Base-by-base conservation (phyloP, 2,888 invertebrate species). In the Nemapogon koenigi region DNA sequence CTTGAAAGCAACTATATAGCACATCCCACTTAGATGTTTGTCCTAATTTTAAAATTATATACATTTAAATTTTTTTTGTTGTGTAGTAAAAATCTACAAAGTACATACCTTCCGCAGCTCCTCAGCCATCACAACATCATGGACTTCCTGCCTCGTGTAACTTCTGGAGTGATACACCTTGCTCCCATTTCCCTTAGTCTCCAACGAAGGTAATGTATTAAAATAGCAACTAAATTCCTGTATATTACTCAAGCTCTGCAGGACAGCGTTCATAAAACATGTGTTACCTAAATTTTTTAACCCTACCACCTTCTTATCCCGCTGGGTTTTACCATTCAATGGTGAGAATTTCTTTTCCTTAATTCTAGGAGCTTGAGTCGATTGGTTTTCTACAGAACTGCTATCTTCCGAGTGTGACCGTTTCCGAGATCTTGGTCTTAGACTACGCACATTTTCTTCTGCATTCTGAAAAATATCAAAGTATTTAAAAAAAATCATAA, bases 221-320 rank as follows among this genome's bases (percentile, higher is more conserved):
- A 91, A 88, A 62, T 90, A 91, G 52, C 86, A 86, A 65, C 89
- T 90, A 60, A 91, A 91, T 56, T 89, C 88, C 61, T 89, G 88
- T 56, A 91, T 90, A 64, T 91, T 90, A 59, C 90, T 91, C 69
- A 91, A 79, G 49, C 90, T 90, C 61, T 91, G 91, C 42, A 91
- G 70, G 41, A 91, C 91, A 14, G 90, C 89, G 68, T 91, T 91
- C 91, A 91, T 91, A 59, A 91, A 91, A 64, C 91, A 91, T 36
- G 91, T 91, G 60, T 91, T 91, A 48, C 91, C 91, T 59, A 91
- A 78, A 75, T 91, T 91, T 55, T 89, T 81, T 55, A 91, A 75
- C 25, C 91, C 90, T 49, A 88, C 86, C 41, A 87, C 83, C 53
- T 72, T 84, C 53, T 84, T 85, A 43, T 84, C 84, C 51, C 81